Percentiles rank a stretch among this genome's conserved stretches.
Evolutionary conservation across 2,797 vertebrate species (phyloP).

Genomic region (Novumbra hubbsi): DNA sequence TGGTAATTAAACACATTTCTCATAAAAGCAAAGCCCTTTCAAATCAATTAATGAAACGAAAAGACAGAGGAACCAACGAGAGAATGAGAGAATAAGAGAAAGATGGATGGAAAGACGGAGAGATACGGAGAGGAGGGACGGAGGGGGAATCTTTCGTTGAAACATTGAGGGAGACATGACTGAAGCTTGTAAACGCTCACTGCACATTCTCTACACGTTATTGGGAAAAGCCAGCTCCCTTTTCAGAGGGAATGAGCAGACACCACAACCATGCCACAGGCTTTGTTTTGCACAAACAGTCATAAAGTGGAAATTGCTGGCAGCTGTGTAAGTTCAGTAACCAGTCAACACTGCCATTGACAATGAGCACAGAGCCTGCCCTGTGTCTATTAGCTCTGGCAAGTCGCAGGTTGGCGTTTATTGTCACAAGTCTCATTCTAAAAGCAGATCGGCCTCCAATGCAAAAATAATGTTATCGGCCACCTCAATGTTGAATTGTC

Average conservation of each 20-base stretch:
- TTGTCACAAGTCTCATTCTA: too few relatives aligned
- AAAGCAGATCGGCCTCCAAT: too few relatives aligned
- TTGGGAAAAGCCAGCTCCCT: slow-evolving; percentile 9
- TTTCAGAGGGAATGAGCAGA: background rate
- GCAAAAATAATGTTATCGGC: too few relatives aligned
- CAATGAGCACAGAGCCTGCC: too few relatives aligned
- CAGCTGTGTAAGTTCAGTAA: background rate
- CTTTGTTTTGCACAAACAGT: slow-evolving; percentile 21
- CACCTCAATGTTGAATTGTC: too few relatives aligned
- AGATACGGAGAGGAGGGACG: background rate
- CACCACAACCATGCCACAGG: background rate
- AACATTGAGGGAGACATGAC: slow-evolving; percentile 6
- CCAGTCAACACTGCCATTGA: too few relatives aligned
- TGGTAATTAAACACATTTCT: too few relatives aligned
- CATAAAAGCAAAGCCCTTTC: background rate
- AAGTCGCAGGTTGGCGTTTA: too few relatives aligned
- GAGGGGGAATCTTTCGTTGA: background rate
- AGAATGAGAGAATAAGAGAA: background rate
- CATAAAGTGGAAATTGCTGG: slow-evolving; percentile 6
- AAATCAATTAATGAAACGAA: background rate
- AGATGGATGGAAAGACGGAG: background rate
- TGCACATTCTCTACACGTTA: slow-evolving; percentile 28
- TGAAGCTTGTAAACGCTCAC: slow-evolving; percentile 23
- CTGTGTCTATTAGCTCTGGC: too few relatives aligned
- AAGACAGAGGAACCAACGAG: background rate